Conservation (phyloP, 2,797 vertebrate genomes). For the Sebastiscus tertius region DNA sequence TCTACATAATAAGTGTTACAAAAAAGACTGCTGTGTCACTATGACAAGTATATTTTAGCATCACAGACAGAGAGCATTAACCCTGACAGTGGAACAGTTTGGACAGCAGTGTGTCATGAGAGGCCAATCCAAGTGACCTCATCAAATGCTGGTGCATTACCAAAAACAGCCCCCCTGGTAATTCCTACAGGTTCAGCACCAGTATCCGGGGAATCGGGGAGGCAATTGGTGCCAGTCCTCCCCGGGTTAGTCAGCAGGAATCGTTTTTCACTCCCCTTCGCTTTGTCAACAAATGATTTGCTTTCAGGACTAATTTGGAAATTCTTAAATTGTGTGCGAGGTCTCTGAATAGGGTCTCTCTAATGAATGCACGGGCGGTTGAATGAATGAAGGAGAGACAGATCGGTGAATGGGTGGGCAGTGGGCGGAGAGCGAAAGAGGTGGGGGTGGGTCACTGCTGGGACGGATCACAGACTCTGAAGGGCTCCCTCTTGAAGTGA, state of each 20-base stretch:
- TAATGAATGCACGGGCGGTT: slow-evolving; percentile 2
- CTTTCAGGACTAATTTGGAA: slow-evolving; percentile 32
- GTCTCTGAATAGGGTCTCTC: slow-evolving; percentile 12
- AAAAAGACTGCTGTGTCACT: not conserved
- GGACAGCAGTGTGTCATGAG: not conserved
- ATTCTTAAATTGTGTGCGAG: not conserved
- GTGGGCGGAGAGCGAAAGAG: slow-evolving; percentile 18
- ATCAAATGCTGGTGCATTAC: not conserved
- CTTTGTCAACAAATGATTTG: slow-evolving; percentile 45
- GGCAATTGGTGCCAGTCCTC: not conserved
- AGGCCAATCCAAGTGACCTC: not conserved
- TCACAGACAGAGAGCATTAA: not conserved
- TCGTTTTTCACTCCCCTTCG: slow-evolving; percentile 18
- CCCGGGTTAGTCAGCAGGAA: slow-evolving; percentile 5
- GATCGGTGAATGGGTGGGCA: slow-evolving; percentile 38
- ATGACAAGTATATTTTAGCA: not conserved
- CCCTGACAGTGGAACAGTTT: not conserved
- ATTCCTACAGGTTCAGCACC: not conserved
- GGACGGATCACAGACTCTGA: slow-evolving; percentile 18
- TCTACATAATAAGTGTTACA: not conserved
- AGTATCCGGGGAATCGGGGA: slow-evolving; percentile 1
- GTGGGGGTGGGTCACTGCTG: not conserved
- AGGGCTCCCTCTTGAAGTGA: not conserved
- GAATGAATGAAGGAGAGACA: slow-evolving; percentile 17
- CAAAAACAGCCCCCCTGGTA: not conserved